Evolutionary conservation across 53 echinoderm and acorn worm genomes (phyloP), one percentile per base, ranked within the genome.

Genomic region (Luidia sarsii): DNA sequence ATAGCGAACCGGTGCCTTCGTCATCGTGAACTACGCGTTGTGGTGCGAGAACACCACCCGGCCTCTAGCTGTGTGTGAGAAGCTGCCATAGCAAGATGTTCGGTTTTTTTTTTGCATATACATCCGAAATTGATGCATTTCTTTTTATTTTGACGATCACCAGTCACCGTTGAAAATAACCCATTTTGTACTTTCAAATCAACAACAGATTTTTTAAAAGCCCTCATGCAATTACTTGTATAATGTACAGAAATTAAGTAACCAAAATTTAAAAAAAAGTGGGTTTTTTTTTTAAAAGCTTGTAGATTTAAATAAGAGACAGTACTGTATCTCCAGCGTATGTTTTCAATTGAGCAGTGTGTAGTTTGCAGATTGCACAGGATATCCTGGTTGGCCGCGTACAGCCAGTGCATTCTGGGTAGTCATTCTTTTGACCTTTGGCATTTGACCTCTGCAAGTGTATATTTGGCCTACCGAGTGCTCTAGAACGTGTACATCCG

Each of bases 321-420:
- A 45, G 77, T 61, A 77, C 77, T 77, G 59, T 77, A 46, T 46
- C 33, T n/a, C 60, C 77, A 77, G 77, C 77, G 6, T 19, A 60
- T 32, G 77, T 77, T 61, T 75, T 75, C 75, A 73, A 73, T 33
- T 34, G 39, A 61, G 59, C 39, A 33, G 25, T 21, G 27, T 29
- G 50, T 6, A 41, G 41, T 11, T 41, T 59, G 59, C 30, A 57
- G 61, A 55, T 28, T 39, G 51, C 70, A 32, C 50, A n/a, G 16
- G 33, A 24, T 50, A 32, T 24, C 43, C 1, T 67, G 43, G 43
- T 38, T 24, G 22, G 14, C 24, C 18, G 55, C 61, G 77, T 77
- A 77, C 77, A 60, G 77, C 46, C 46, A 9, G 61, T 60, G 77
- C 48, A 77, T 46, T 77, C 22, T 46, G 60, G 77, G 31, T 74